These are phyloP conservation scores for fruit fly (Drosophila melanogaster) DNA, from an alignment of 1,140 invertebrate genomes.

Conservation along the genomic window Release_6_plus_ISO1_MT NT_033777.3:22989001-22989500, in stretches of 20 bases:
- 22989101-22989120: conserved; percentile 8
- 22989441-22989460: conserved; percentile 55
- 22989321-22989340: conserved; percentile 19
- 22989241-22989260: neutral
- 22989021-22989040: conserved; percentile 50
- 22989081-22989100: neutral
- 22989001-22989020: neutral
- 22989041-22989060: neutral
- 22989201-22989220: neutral
- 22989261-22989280: neutral
- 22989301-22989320: conserved; percentile 40
- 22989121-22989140: conserved; percentile 13
- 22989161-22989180: conserved; percentile 28
- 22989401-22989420: conserved; percentile 32
- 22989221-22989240: conserved; percentile 49
- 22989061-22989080: neutral
- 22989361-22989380: conserved; percentile 39
- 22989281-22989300: conserved; percentile 28
- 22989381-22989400: neutral
- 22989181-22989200: neutral
- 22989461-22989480: conserved; percentile 71
- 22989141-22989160: neutral
- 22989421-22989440: conserved; percentile 62
- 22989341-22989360: conserved; percentile 48
- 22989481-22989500: conserved; percentile 52